Base-by-base conservation (phyloP, 2,888 invertebrate species). In the Anaspis maculata region DNA sequence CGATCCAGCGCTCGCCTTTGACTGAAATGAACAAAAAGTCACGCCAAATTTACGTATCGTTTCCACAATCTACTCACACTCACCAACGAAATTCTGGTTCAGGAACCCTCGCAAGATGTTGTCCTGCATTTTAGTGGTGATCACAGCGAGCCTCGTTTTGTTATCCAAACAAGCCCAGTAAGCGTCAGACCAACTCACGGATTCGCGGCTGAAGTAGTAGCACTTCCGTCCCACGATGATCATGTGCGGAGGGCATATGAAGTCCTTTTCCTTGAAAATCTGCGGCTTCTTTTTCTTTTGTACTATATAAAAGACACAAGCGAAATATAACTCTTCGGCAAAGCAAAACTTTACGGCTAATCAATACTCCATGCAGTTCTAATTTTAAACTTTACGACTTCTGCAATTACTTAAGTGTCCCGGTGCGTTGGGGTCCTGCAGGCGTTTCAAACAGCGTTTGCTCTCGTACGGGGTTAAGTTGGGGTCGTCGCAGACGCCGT, bases 1-100 rank as follows among this genome's bases (percentile, higher is more conserved):
- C 75, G 79, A 44, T 72, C 69, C 48, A 76, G 62, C 37, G 73
- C 68, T n/a, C 73, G 14, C 25, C 30, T 70, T 37, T 68, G 63
- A 51, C 69, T 67, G 48, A 23, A 21, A 24, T 14, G n/a, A 13
- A 15, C 25, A 13, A 27, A 26, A 13, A 11, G 19, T 13, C 13
- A 13, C 14, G n/a, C 10, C n/a, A 22, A 16, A 13, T 19, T 25
- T n/a, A 15, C 12, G 11, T 25, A n/a, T n/a, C n/a, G n/a, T n/a
- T n/a, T n/a, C n/a, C n/a, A n/a, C n/a, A n/a, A n/a, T n/a, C n/a
- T n/a, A n/a, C 2, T 6, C 9, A 10, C 5, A 37, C 24, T 43
- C 37, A 54, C 57, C 56, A 13, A 51, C 52, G 30, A 55, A 56
- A 32, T 31, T 33, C 11, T 44, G 44, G 27, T 56, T 54, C 3